Percentiles rank a stretch among this genome's conserved stretches.
phyloP scores from a whole-genome alignment of 2,797 vertebrate genomes.

The Poeciliopsis paucimaculata region DNA sequence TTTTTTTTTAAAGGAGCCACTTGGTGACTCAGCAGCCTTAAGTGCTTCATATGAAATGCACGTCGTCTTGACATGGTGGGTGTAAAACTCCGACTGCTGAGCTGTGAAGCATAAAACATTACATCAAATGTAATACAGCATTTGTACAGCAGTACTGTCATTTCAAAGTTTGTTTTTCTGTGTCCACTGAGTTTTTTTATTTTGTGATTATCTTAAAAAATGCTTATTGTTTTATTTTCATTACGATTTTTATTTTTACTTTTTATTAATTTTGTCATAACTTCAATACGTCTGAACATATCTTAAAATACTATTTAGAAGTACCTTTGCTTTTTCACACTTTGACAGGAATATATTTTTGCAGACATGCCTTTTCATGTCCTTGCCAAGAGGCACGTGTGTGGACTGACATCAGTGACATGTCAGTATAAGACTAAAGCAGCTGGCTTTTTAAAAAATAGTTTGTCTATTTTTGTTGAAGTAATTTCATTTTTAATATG shows the following conservation, averaged over 20 bases:
- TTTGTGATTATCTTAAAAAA: not conserved
- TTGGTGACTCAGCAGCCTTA: constrained; percentile 59
- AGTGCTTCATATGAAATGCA: constrained; percentile 51
- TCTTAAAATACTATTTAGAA: not conserved
- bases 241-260: not conserved
- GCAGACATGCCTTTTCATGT: not conserved
- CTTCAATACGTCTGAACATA: too few relatives aligned
- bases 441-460: not conserved
- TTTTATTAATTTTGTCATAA: not conserved
- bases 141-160: not conserved
- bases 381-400: not conserved
- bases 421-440: not conserved
- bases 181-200: not conserved
- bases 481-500: not conserved
- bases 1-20: constrained; percentile 28
- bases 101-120: not conserved
- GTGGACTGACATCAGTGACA: not conserved
- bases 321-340: not conserved
- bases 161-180: not conserved
- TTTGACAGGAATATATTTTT: not conserved
- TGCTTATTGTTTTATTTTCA: not conserved
- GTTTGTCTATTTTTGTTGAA: not conserved
- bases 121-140: not conserved
- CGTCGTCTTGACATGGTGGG: constrained; percentile 49
- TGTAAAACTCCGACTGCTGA: constrained; percentile 19